Percentiles rank a stretch among this genome's conserved stretches.
Conservation (phyloP, 2,888 invertebrate genomes). For the Brachylomia viminalis region DNA sequence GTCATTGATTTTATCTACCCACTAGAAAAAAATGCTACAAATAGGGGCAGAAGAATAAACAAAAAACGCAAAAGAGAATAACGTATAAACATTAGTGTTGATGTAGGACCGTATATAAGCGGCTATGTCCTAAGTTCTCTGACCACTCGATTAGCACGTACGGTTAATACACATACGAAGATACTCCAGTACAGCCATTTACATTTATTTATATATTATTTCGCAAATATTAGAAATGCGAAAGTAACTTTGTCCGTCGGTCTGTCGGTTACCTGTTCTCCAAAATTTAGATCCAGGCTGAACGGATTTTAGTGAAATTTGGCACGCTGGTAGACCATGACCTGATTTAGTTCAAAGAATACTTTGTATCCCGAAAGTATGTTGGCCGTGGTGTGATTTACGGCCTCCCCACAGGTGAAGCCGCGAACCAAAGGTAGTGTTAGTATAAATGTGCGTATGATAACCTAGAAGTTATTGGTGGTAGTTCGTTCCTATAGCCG, state of each 20-base stretch:
- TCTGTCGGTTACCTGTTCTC: background rate
- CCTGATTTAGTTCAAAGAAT: background rate
- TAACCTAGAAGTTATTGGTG: background rate
- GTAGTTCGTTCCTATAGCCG: background rate
- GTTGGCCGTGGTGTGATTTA: background rate
- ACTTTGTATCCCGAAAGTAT: background rate
- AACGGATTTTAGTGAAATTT: background rate
- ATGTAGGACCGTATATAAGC: constrained; percentile 37
- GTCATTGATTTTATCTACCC: background rate
- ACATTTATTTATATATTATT: too few species aligned
- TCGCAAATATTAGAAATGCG: background rate
- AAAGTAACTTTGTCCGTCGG: background rate
- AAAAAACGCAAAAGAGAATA: constrained; percentile 17
- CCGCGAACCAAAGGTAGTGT: background rate
- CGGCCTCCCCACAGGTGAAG: background rate
- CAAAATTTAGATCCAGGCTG: background rate
- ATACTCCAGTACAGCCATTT: constrained; percentile 28
- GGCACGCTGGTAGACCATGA: background rate
- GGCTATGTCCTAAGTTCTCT: constrained; percentile 50
- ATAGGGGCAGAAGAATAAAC: background rate
- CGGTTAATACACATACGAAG: constrained; percentile 30
- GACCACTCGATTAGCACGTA: constrained; percentile 52
- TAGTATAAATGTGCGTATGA: background rate
- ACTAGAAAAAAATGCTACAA: background rate
- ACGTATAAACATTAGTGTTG: constrained; percentile 42